Base-by-base conservation (phyloP, 2,888 invertebrate species). In the Adineta ricciae region DNA sequence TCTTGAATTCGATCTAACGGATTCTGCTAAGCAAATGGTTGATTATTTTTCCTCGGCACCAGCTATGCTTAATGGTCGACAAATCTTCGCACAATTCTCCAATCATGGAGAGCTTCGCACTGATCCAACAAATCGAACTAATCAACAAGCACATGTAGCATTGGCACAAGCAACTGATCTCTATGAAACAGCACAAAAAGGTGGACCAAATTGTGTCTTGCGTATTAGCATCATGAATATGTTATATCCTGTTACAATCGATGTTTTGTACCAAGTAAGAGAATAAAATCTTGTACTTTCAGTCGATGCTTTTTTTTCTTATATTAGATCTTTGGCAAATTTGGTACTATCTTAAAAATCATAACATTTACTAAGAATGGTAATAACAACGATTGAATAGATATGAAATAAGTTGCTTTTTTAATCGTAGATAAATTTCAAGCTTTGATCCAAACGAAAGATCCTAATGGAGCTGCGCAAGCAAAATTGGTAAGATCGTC, bases 281-380 rank as follows among this genome's bases (percentile, higher is more conserved):
- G 5, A 64, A 78, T 24, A 41, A 1, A 9, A 78, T 41, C 4
- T 4, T 7, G 8, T 27, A 64, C 7, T 64, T 16, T 38, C 8
- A 21, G 24, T 41, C 0, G 36, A n/a, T n/a, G 24, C 19, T 46
- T 46, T n/a, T 78, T 46, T 46, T 46, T 46, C 46, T 46, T 11
- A 11, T 11, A 46, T 46, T 78, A 78, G 78, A 96, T 99, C 91
- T 99, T 99, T 93, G 96, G 96, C 89, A 94, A 97, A 88, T 97
- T 95, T 92, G 99, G 99, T 89, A 97, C 97, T 92, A 97, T 99
- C 89, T 93, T 98, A 90, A 97, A 98, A 92, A 99, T 99, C 90
- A 98, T 99, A 90, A 99, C 98, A 89, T 99, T 99, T 93, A 98
- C 96, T 89, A 99, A 99, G 93, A 99, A 99, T 92, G 95, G 78